Conservation (phyloP, 2,797 vertebrate genomes). For the Pyrrhura leucotis region DNA sequence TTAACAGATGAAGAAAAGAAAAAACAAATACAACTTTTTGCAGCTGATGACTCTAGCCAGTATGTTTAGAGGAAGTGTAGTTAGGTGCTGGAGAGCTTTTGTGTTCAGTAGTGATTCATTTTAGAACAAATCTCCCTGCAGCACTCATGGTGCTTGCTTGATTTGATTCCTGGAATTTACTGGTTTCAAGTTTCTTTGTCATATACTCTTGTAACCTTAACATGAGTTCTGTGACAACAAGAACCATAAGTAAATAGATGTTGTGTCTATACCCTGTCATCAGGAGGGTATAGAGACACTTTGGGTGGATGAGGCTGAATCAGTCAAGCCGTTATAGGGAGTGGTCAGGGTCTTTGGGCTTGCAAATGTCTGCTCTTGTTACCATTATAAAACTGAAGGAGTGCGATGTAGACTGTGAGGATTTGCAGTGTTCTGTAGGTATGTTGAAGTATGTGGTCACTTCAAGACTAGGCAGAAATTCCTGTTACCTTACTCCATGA, state of each 20-base stretch:
- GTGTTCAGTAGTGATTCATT: background rate
- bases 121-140: background rate
- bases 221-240: background rate
- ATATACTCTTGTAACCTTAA: background rate
- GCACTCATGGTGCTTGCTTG: background rate
- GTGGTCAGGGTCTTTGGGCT: background rate
- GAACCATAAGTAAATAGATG: background rate
- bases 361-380: background rate
- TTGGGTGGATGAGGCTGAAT: background rate
- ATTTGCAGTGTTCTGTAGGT: background rate
- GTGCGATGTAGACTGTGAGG: background rate
- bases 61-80: background rate
- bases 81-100: background rate
- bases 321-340: background rate
- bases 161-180: background rate
- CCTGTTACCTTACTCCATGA: background rate
- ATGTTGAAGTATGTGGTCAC: background rate
- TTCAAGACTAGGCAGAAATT: background rate
- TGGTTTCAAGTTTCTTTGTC: slow-evolving; percentile 37
- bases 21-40: background rate
- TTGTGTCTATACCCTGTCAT: background rate
- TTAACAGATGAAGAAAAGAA: background rate
- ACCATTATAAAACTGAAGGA: background rate
- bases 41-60: background rate
- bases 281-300: background rate